Conservation (phyloP, 2,888 invertebrate genomes). For the Kryphioiulus occultus region DNA sequence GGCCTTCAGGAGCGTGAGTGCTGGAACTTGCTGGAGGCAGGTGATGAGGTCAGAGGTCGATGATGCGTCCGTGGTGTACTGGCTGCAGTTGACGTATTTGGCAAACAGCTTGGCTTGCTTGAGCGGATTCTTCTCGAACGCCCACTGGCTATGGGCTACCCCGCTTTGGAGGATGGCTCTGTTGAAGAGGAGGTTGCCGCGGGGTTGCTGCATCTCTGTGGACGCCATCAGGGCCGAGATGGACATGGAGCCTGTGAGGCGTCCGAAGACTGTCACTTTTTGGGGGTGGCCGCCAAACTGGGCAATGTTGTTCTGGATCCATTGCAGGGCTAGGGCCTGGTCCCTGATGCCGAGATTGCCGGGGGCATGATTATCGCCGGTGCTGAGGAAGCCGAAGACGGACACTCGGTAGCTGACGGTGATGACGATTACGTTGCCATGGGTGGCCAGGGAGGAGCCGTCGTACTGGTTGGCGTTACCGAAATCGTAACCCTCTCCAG, state of each 20-base stretch:
- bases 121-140: constrained; percentile 55
- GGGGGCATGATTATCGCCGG: constrained; percentile 56
- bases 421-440: constrained; percentile 66
- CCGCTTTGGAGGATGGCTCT: constrained; percentile 59
- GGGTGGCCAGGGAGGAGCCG: constrained; percentile 65
- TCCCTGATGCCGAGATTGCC: constrained; percentile 61
- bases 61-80: not conserved
- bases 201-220: constrained; percentile 14
- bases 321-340: constrained; percentile 59
- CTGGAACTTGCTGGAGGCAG: constrained; percentile 55
- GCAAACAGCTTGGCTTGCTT: constrained; percentile 54
- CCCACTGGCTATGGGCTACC: constrained; percentile 57
- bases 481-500: constrained; percentile 62
- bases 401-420: constrained; percentile 68
- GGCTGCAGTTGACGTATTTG: constrained; percentile 13
- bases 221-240: constrained; percentile 57
- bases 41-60: constrained; percentile 48
- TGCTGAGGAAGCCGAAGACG: constrained; percentile 63
- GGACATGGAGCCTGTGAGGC: constrained; percentile 60
- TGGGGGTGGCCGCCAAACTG: constrained; percentile 59
- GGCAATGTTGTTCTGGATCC: constrained; percentile 59
- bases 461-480: constrained; percentile 67
- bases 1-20: constrained; percentile 54
- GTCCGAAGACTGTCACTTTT: constrained; percentile 60
- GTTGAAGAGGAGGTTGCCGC: constrained; percentile 55